Percentiles rank a stretch among this genome's conserved stretches.
phyloP scores from a whole-genome alignment of 2,113 vertebrate species.

The Mormoops blainvillei region DNA sequence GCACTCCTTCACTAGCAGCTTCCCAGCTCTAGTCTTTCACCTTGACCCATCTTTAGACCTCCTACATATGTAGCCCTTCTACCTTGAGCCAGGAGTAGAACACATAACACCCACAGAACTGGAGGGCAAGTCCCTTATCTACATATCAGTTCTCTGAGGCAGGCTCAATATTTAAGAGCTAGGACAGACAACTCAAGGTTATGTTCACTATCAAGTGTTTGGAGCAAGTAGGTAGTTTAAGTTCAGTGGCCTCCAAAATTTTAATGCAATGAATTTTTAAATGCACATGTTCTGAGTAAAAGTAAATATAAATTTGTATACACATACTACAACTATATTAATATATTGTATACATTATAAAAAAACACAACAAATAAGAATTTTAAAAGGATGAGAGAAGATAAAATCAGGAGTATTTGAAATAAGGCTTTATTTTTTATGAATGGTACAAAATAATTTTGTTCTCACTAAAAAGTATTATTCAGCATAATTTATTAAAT shows the following conservation, averaged over 20 bases:
- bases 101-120: background rate
- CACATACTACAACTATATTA: background rate
- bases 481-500: conserved; percentile 31
- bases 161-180: background rate
- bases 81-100: background rate
- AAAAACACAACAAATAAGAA: background rate
- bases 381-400: conserved; percentile 1
- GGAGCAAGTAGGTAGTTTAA: background rate
- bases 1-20: background rate
- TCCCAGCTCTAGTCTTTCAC: background rate
- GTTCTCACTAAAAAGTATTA: conserved; percentile 1
- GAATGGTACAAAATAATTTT: background rate
- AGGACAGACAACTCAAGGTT: background rate
- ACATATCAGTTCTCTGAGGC: background rate
- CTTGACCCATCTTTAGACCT: background rate
- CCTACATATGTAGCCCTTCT: background rate
- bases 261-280: background rate
- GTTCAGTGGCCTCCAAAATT: background rate
- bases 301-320: background rate
- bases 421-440: background rate
- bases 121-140: background rate
- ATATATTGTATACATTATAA: background rate
- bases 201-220: background rate
- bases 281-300: background rate
- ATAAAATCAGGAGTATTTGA: background rate